These are phyloP conservation scores for Zygothrica quintamaculata DNA, from an alignment of 2,888 invertebrate species.

Conservation along the genomic window DNA sequence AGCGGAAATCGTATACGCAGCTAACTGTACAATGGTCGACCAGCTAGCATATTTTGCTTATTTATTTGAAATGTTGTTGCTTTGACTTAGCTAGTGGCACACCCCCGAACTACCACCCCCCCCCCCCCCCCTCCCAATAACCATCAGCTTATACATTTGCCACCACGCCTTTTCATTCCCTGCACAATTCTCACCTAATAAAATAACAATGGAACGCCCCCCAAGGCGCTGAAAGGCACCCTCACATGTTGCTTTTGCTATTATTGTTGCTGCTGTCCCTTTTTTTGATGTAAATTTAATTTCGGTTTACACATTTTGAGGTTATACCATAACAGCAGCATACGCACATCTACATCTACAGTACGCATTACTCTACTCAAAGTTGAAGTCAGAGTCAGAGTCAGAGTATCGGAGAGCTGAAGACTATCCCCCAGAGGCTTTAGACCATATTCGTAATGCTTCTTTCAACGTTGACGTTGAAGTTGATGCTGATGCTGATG, in stretches of 20 bases:
- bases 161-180: slow-evolving; percentile 2
- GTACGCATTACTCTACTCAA: not conserved
- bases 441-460: slow-evolving; percentile 68
- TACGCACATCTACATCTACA: not conserved
- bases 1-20: slow-evolving; percentile 66
- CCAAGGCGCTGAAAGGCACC: slow-evolving; percentile 32
- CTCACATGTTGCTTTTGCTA: slow-evolving; percentile 39
- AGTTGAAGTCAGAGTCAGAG: not conserved
- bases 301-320: slow-evolving; percentile 78
- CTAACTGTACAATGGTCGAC: slow-evolving; percentile 3
- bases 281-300: slow-evolving; percentile 79
- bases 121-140: not conserved
- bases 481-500: slow-evolving; percentile 54
- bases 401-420: slow-evolving; percentile 8
- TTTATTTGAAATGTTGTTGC: slow-evolving; percentile 52
- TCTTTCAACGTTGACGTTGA: slow-evolving; percentile 60
- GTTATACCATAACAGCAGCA: slow-evolving; percentile 43
- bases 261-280: slow-evolving; percentile 26
- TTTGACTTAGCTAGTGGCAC: slow-evolving; percentile 3
- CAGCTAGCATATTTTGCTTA: slow-evolving; percentile 68
- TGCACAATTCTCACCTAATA: slow-evolving; percentile 77
- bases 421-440: slow-evolving; percentile 61
- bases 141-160: too few species aligned
- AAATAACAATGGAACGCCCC: slow-evolving; percentile 72
- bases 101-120: not conserved